Base-by-base conservation (phyloP, 2,888 invertebrate genomes). In the Hyles lineata region DNA sequence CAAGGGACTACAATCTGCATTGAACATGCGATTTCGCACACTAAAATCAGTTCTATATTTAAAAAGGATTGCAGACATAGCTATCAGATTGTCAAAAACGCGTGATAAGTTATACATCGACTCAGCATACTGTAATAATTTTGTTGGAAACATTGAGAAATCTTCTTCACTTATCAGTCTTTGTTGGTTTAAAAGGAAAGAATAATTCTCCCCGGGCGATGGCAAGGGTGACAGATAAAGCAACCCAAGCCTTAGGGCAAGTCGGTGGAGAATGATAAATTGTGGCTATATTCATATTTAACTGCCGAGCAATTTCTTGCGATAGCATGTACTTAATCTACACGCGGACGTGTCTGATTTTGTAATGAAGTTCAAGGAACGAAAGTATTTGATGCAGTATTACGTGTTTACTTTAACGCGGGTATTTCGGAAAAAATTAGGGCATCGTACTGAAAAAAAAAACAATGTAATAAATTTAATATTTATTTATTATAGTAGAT, bases 181-280 rank as follows among this genome's bases (percentile, higher is more conserved):
- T 76, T 78, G 74, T 76, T 43, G 76, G 76, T 77, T 80, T 80
- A 77, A 78, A 77, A 78, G 77, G 79, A 82, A 82, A 80, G 74
- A 83, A 85, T 83, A 78, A 84, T 84, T 83, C 76, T 82, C 81
- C 82, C 50, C 74, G 74, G 71, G 78, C 72, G 72, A 72, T 76
- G 74, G 77, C 74, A 78, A 80, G 76, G 81, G 74, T 61, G 71
- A 67, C 82, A 85, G 86, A 87, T 86, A 87, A 87, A 82, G 81
- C 79, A 80, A 80, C 79, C 80, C 80, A 58, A 71, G 80, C 82
- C 82, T 74, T 69, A 75, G 79, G 83, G 80, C 80, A 82, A 85
- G 84, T 82, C 83, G 79, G 79, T 83, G 83, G 78, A 81, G 87
- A 83, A 86, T 88, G 85, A 88, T 87, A 85, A 84, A 87, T 87